Evolutionary conservation across 2,113 vertebrate genomes (phyloP), one percentile per base, ranked within the genome.

Genomic region (Triplophysa tibetana): DNA sequence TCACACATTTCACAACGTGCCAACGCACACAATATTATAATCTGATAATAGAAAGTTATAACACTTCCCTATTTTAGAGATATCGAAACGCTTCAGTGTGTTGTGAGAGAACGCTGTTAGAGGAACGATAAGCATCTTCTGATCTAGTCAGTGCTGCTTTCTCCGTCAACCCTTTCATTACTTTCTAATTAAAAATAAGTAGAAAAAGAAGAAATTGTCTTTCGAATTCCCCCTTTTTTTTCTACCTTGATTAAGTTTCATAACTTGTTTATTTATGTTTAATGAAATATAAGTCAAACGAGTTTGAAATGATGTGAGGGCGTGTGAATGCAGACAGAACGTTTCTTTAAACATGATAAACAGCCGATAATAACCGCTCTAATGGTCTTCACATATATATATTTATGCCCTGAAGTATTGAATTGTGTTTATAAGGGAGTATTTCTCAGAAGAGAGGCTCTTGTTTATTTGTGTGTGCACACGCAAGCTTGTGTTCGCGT

Each of bases 31-130:
- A 73, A 23, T 62, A 45, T 48, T 41, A 64, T 14, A 48, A 26
- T 61, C 50, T 78, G 76, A 60, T 45, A 69, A 45, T 58, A 41
- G 65, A 66, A 60, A 73, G 68, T 13, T n/a, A 56, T 41, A 23
- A 8, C 26, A 43, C 52, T 82, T 82, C 75, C 10, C 52, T 38
- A 43, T 73, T 82, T 78, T 43, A 8, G 16, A 13, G 52, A 58
- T 67, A 52, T 74, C 21, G 8, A 52, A 61, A 23, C 1, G 48
- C 52, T 66, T 48, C 68, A 10, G 43, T 17, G 43, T 3, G 24
- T 9, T 14, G 26, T 61, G 29, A 66, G n/a, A 21, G 23, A 23
- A 48, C 13, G 24, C 54, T 78, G 77, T 78, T 33, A 74, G 14
- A n/a, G 65, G 29, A 6, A 58, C 69, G 77, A 78, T 78, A 78